phyloP scores from a whole-genome alignment of 1,140 invertebrate species.

The Phymastichus coffea region DNA sequence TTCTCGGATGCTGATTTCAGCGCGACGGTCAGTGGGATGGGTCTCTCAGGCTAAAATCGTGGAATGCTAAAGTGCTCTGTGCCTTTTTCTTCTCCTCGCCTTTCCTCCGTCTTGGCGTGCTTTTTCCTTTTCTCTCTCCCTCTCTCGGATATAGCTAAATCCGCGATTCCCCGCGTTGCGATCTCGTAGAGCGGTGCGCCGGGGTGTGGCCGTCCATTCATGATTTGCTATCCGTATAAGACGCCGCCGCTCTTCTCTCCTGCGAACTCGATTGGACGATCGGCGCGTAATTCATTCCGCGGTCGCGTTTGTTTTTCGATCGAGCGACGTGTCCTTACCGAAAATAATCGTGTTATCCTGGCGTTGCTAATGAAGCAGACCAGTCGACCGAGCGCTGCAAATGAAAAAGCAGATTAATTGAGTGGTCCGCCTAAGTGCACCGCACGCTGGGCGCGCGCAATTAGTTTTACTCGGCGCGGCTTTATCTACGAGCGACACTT shows the following conservation, averaged over 20 bases:
- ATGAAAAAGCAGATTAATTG: too few species aligned
- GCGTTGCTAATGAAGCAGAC: too few species aligned
- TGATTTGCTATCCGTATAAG: too few species aligned
- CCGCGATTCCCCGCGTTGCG: neutral
- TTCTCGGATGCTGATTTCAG: conserved; percentile 6
- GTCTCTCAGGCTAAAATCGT: conserved; percentile 22
- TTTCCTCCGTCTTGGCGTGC: neutral
- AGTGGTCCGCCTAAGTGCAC: too few species aligned
- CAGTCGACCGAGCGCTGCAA: too few species aligned
- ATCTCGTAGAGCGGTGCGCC: too few species aligned
- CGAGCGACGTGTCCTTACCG: neutral
- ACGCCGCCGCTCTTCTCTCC: too few species aligned
- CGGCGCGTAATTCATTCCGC: neutral
- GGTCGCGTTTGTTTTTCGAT: neutral
- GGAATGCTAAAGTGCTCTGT: conserved; percentile 6
- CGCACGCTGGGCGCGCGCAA: too few species aligned
- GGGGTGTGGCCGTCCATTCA: too few species aligned
- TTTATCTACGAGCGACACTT: too few species aligned
- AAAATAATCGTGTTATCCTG: too few species aligned
- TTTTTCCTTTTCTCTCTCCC: neutral
- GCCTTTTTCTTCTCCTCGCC: neutral
- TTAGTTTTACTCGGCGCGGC: too few species aligned
- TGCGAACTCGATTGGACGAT: neutral
- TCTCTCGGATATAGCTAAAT: neutral
- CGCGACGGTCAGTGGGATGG: neutral